phyloP scores from a whole-genome alignment of 64 coral and sea anemone species.

The Acropora tenuis region DNA sequence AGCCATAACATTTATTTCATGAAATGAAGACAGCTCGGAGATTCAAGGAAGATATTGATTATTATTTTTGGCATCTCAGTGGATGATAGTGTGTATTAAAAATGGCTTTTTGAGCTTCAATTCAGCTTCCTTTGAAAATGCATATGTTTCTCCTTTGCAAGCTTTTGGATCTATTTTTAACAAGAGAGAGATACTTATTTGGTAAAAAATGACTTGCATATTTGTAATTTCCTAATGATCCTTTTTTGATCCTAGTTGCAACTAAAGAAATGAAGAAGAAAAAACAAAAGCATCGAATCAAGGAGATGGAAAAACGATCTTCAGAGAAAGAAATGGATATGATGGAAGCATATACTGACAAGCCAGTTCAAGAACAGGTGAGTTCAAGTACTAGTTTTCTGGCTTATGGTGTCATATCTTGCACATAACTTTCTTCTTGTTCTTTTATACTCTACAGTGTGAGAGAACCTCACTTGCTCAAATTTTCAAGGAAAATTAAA shows the following conservation, averaged over 20 bases:
- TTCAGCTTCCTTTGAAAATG: background rate
- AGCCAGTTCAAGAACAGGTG: conserved; percentile 34
- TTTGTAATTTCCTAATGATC: background rate
- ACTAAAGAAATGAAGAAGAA: conserved; percentile 63
- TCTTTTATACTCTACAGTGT: too few species aligned
- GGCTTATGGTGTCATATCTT: background rate
- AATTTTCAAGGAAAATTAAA: too few species aligned
- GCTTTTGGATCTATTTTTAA: too few species aligned
- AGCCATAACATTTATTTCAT: too few species aligned
- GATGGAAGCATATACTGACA: conserved; percentile 68
- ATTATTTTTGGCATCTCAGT: too few species aligned
- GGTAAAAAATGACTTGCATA: too few species aligned
- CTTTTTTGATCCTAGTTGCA: background rate
- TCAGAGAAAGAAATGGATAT: conserved; percentile 45
- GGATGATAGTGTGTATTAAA: background rate
- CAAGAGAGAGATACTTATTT: too few species aligned
- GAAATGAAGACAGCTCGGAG: too few species aligned
- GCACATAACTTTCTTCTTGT: background rate
- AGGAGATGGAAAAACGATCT: conserved; percentile 66
- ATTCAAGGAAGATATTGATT: too few species aligned
- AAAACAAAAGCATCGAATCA: conserved; percentile 51
- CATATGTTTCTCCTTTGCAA: too few species aligned
- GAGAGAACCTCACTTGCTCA: too few species aligned
- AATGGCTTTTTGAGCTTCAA: background rate
- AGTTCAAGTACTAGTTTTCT: background rate